Evolutionary conservation across 2,797 vertebrate genomes (phyloP), one percentile per base, ranked within the genome.

Genomic region (Cichlasoma orientale): DNA sequence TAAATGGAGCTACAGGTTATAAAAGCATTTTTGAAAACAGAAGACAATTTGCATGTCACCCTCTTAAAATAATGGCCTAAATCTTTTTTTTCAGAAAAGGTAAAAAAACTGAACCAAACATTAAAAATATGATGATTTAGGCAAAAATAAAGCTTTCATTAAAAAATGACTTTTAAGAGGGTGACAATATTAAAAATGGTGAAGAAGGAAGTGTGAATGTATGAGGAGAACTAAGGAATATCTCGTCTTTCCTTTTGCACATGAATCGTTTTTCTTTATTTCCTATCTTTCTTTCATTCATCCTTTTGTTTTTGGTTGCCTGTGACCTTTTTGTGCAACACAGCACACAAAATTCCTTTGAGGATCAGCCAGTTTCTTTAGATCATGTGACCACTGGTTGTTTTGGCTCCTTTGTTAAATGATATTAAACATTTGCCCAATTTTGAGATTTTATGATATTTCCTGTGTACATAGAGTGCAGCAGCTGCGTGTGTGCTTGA

Each of bases 391-490:
- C 79, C 75, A 2, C 36, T 74, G 74, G 56, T 91, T 87, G 69
- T 84, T 86, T 85, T 85, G 82, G 77, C 72, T 72, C 33, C 33
- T 73, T 59, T 25, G 27, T 23, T 80, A 69, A 72, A 70, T 73
- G 79, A 82, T 57, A 87, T 27, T 27, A 27, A 89, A 88, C 82
- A 87, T 84, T 86, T 80, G 27, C 79, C 57, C 47, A 78, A 82
- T 78, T 79, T 58, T 25, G 16, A 66, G 59, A 25, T 27, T 66
- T 41, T 36, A 56, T 41, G 76, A 75, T 52, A 3, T 74, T 41
- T 75, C 11, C 52, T 72, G 7, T 74, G 25, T 41, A 56, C 41
- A 68, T 72, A 74, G 53, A 61, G 55, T 69, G 59, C 54, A 50
- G 56, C 74, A 25, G 41, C 18, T 44, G 27, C 18, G 27, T 70